Evolutionary conservation across 2,797 vertebrate species (phyloP).

Genomic region (Miichthys miiuy): DNA sequence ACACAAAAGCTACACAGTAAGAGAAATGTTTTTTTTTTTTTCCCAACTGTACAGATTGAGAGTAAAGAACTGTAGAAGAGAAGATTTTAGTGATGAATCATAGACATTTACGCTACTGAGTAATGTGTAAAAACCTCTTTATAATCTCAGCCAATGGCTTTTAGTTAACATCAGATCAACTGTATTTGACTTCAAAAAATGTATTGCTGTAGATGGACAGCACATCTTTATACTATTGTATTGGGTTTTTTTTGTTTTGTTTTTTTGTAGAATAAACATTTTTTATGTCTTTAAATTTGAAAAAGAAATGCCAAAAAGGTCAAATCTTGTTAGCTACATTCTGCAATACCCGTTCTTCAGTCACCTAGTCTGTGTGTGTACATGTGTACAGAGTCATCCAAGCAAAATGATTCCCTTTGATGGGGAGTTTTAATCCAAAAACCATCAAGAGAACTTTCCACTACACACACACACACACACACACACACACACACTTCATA

Average conservation of each 20-base stretch:
- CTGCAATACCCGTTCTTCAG: background rate
- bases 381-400: conserved; percentile 36
- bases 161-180: background rate
- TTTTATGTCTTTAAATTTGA: background rate
- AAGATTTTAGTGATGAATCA: background rate
- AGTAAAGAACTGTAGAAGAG: background rate
- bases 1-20: background rate
- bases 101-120: background rate
- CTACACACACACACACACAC: conserved; percentile 10
- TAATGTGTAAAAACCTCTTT: background rate
- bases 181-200: too few relatives aligned
- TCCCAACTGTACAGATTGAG: background rate
- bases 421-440: conserved; percentile 68
- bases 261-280: background rate
- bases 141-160: background rate
- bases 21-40: too few relatives aligned
- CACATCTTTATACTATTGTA: background rate
- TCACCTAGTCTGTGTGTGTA: background rate
- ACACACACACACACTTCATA: conserved; percentile 28
- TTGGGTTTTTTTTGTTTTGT: background rate
- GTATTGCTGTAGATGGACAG: too few relatives aligned
- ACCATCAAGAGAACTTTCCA: conserved; percentile 61
- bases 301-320: background rate
- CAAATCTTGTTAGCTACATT: background rate
- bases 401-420: conserved; percentile 64